Base-by-base conservation (phyloP, 2,888 invertebrate species). In the Tryphoninae sp. region DNA sequence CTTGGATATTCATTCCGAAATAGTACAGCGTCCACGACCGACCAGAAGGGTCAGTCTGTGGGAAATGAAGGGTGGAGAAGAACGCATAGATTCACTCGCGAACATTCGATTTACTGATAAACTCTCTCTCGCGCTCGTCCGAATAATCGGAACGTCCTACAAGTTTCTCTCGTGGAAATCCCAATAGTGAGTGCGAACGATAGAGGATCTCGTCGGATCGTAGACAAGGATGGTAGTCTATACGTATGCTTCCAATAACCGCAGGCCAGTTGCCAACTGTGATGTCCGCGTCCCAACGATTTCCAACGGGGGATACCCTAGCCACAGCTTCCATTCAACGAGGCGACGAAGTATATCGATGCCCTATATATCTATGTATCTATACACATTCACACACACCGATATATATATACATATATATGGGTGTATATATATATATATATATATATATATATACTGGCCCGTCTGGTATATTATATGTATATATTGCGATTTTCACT, bases 211-310 rank as follows among this genome's bases (percentile, higher is more conserved):
- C 23, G 59, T 49, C 8, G 59, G 87, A 86, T 88, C 86, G 86
- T 87, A 61, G 81, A 71, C 62, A 73, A 82, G 68, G 61, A 78
- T 72, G 83, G 83, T 61, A 78, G 79, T 67, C 82, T 81, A 80
- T 81, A 74, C 74, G 74, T 78, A 81, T 77, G 80, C 67, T 73
- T 75, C 77, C 71, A 82, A 82, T 73, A 78, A 82, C 80, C 78
- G 85, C 87, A 89, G 84, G 87, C 88, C 85, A 87, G 86, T 89
- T 89, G 87, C 87, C 88, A 89, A 89, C 87, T 88, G 89, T 87
- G 86, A 86, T 86, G 84, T 84, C 85, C 86, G 85, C 81, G 69
- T 87, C 58, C 64, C 69, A 69, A 75, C 87, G 86, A 87, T 88
- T 88, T 88, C 84, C 84, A 82, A 58, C 26, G 49, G 49, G 49